Percentiles rank a stretch among this genome's conserved stretches.
phyloP scores from a whole-genome alignment of 2,113 vertebrate species.

The Atrichornis clamosus region DNA sequence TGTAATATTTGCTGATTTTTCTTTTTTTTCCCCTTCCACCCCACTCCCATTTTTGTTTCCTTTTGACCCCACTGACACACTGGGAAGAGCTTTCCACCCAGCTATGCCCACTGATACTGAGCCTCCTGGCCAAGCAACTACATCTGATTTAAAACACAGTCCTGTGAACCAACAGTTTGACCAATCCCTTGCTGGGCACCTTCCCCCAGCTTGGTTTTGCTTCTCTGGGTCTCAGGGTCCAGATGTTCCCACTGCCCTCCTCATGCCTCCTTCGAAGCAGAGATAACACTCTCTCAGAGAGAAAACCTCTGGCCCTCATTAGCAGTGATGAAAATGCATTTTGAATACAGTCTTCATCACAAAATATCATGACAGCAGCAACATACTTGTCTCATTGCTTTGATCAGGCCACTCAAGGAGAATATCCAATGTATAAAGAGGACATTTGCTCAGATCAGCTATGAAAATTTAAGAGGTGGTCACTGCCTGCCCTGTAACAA shows the following conservation, averaged over 20 bases:
- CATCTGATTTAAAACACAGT: neutral
- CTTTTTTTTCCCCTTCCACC: neutral
- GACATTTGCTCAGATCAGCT: neutral
- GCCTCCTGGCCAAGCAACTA: neutral
- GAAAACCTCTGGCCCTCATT: neutral
- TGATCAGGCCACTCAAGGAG: neutral
- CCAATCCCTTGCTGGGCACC: neutral
- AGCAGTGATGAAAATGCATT: neutral
- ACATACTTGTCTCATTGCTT: neutral
- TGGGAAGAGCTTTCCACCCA: conserved; percentile 17
- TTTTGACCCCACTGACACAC: neutral
- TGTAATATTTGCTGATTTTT: conserved; percentile 17
- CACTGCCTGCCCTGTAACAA: neutral
- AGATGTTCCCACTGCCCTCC: neutral
- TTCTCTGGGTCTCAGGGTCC: neutral
- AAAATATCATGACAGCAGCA: neutral
- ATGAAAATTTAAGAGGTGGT: neutral
- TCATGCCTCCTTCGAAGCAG: neutral
- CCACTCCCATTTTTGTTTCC: conserved; percentile 15
- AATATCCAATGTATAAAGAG: neutral
- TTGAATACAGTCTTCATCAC: neutral
- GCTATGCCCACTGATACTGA: neutral
- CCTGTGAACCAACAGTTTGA: neutral
- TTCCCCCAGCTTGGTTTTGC: neutral
- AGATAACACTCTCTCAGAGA: neutral